Conservation (phyloP, 2,797 vertebrate species). For the Caiman crocodilus region DNA sequence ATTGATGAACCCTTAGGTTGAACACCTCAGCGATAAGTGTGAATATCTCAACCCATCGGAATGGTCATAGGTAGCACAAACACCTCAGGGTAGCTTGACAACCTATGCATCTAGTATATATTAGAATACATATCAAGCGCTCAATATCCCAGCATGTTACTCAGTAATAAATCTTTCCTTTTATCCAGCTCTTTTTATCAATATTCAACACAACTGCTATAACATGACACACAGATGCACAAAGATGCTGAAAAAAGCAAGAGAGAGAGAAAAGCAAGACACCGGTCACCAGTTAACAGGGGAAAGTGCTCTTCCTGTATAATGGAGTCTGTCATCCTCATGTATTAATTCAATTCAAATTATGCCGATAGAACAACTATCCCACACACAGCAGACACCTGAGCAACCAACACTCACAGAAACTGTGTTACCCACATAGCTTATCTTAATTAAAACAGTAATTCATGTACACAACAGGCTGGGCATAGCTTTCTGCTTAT, state of each 20-base stretch:
- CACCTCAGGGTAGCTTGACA: background rate
- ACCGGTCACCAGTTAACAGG: background rate
- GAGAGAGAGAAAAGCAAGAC: background rate
- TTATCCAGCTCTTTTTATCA: background rate
- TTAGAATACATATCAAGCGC: background rate
- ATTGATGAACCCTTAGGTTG: accelerated
- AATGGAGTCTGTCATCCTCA: background rate
- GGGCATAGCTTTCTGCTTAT: background rate
- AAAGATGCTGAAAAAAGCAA: no score
- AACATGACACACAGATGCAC: background rate
- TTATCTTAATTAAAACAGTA: background rate
- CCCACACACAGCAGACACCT: background rate
- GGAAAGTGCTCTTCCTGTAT: background rate
- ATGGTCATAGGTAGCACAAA: background rate
- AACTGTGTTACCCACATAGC: background rate
- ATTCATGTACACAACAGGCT: accelerated
- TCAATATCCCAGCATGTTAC: background rate
- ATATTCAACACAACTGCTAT: background rate
- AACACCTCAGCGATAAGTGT: background rate
- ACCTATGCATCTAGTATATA: background rate
- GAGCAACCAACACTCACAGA: background rate
- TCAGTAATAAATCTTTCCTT: background rate
- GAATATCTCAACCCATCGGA: background rate
- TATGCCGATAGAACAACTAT: background rate
- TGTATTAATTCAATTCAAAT: background rate